Conservation (phyloP, 2,797 vertebrate genomes). For the Myotis pilosus region DNA sequence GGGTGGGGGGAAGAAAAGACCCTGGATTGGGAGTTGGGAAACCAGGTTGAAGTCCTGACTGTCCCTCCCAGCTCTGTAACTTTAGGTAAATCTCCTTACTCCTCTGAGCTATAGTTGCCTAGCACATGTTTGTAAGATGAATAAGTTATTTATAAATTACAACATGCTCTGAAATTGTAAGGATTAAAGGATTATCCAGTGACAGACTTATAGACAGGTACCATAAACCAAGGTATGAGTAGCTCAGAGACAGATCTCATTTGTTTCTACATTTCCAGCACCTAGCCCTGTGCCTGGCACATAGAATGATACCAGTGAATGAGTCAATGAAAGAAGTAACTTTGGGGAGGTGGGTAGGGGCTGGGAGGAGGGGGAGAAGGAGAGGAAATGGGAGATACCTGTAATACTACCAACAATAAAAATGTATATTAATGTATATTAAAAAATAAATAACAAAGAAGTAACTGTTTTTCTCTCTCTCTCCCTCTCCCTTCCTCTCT, state of each 20-base stretch:
- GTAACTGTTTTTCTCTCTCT: too few relatives aligned
- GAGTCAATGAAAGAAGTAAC: background rate
- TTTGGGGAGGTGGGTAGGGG: background rate
- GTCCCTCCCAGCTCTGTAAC: background rate
- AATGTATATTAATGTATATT: too few relatives aligned
- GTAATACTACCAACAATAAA: too few relatives aligned
- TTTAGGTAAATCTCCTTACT: background rate
- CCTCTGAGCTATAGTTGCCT: background rate
- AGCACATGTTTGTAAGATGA: background rate
- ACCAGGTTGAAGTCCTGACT: background rate
- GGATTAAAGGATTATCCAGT: background rate
- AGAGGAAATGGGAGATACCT: too few relatives aligned
- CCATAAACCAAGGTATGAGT: background rate
- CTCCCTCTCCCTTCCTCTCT: too few relatives aligned
- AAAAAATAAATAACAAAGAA: too few relatives aligned
- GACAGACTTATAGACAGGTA: background rate
- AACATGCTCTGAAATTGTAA: slow-evolving; percentile 14
- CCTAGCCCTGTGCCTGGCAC: background rate
- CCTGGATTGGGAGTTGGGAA: background rate
- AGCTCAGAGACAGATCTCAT: background rate
- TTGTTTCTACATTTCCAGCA: background rate
- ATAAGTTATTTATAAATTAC: background rate
- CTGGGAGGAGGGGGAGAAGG: too few relatives aligned
- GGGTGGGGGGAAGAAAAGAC: background rate
- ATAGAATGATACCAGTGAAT: background rate